A percentile compares a stretch with the other conserved stretches of the same genome.
These are phyloP conservation scores for Piliocolobus tephrosceles DNA, from an alignment of 2,113 vertebrate species.

Conservation along the genomic window DNA sequence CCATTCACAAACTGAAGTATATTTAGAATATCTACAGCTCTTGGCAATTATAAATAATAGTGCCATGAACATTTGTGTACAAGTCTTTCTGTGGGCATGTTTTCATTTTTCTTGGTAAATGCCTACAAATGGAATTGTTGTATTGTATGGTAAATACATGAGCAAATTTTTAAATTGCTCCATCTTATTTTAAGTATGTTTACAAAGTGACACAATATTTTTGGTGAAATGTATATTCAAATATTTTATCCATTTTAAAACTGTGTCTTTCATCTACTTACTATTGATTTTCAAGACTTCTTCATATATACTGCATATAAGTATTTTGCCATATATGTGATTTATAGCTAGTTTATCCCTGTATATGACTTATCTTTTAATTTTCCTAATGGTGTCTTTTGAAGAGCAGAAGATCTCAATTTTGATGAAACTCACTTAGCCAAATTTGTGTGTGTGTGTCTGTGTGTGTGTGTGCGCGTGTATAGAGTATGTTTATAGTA, in stretches of 20 bases:
- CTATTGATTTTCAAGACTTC: slow-evolving; percentile 15
- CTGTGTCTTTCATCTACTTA: neutral
- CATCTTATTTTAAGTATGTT: slow-evolving; percentile 22
- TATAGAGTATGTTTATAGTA: neutral
- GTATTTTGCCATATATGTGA: neutral
- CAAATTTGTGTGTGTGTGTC: neutral
- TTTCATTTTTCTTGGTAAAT: slow-evolving; percentile 38
- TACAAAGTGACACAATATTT: neutral
- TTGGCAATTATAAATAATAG: neutral
- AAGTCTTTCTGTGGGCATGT: neutral
- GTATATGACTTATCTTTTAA: neutral
- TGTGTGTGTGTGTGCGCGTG: neutral
- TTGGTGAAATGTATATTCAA: neutral
- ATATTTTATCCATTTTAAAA: neutral
- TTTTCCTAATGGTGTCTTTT: neutral
- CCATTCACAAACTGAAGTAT: neutral
- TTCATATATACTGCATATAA: neutral
- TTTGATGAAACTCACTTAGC: neutral
- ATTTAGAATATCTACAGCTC: slow-evolving; percentile 12
- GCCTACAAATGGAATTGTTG: neutral
- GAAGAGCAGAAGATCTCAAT: neutral
- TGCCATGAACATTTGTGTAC: neutral
- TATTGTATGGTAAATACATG: neutral
- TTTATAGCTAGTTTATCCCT: slow-evolving; percentile 16
- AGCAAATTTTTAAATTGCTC: neutral